Base-by-base conservation (phyloP, 2,797 vertebrate genomes). In the Arctocebus calabarensis region DNA sequence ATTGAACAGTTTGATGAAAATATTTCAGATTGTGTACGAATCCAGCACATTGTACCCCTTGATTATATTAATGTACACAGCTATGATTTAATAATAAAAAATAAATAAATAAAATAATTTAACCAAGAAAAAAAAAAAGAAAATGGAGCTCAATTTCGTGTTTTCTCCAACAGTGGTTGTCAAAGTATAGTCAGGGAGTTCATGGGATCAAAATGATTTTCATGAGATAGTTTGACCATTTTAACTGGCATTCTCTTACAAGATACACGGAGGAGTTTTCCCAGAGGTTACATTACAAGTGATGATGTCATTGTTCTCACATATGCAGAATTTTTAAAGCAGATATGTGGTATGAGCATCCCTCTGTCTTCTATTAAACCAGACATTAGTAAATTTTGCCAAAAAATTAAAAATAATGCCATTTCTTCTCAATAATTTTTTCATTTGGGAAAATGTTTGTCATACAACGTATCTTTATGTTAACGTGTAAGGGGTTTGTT, bases 91-190 rank as follows among this genome's bases (percentile, higher is more conserved):
- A 40, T 40, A 40, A 40, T 40, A 40, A 40, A 40, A 40, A 40
- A 40, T 40, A 40, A 40, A 40, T 40, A 40, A 40, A 40, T 40
- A 40, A 40, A 40, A 40, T 40, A 40, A 40, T 40, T 40, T 40
- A 40, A 40, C 40, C 40, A 52, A 52, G 13, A 52, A 48, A 48
- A 48, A 48, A 48, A 93, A 86, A 23, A 45, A 37, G 71, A 62
- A 95, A 75, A 92, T 3, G 16, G 22, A 95, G 32, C 45, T 86
- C 64, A 7, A 23, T 79, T 79, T 88, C 23, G 62, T 61, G 66
- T 86, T 45, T 90, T 59, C 37, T 85, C 17, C 17, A 23, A 57
- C 40, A 23, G 16, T 68, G 62, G 8, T 82, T 92, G 62, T 95
- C 74, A 48, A 74, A 78, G 70, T 61, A 2, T 20, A 37, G 61